These are phyloP conservation scores for Zaprionus camerounensis DNA, from an alignment of 1,140 invertebrate genomes.

Conservation along the genomic window DNA sequence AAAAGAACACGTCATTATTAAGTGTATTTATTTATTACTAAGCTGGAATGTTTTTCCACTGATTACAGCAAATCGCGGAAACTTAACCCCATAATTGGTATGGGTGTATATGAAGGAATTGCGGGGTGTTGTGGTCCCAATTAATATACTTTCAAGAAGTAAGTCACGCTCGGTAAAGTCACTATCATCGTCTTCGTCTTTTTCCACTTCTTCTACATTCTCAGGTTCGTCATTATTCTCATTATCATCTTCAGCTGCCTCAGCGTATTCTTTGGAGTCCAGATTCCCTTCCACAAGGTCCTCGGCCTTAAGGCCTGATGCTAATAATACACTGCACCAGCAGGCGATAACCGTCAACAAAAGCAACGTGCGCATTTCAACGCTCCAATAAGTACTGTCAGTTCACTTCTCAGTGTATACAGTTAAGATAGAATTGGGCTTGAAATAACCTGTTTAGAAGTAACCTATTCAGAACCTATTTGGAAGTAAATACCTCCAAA, in stretches of 20 bases:
- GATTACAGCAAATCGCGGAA: conserved; percentile 56
- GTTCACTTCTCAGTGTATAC: background rate
- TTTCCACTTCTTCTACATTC: background rate
- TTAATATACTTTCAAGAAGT: background rate
- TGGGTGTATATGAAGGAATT: conserved; percentile 51
- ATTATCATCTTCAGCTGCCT: background rate
- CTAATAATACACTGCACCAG: conserved; percentile 2
- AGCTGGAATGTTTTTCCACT: background rate
- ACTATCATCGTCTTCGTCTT: conserved; percentile 21
- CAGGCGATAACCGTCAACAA: conserved; percentile 27
- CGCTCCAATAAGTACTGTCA: conserved; percentile 43
- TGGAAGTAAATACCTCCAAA: background rate
- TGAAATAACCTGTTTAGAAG: background rate
- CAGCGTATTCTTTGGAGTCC: background rate
- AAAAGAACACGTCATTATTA: conserved; percentile 18
- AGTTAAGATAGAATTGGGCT: conserved; percentile 17
- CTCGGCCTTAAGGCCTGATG: background rate
- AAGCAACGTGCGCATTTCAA: conserved; percentile 47
- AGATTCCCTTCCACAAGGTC: background rate
- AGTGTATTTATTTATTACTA: background rate
- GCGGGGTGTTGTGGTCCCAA: background rate
- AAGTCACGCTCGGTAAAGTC: background rate
- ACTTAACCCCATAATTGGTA: conserved; percentile 13
- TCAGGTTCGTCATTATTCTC: background rate
- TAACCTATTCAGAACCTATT: too few relatives aligned